phyloP scores from a whole-genome alignment of 2,888 invertebrate genomes.

The Synanthedon tipuliformis region DNA sequence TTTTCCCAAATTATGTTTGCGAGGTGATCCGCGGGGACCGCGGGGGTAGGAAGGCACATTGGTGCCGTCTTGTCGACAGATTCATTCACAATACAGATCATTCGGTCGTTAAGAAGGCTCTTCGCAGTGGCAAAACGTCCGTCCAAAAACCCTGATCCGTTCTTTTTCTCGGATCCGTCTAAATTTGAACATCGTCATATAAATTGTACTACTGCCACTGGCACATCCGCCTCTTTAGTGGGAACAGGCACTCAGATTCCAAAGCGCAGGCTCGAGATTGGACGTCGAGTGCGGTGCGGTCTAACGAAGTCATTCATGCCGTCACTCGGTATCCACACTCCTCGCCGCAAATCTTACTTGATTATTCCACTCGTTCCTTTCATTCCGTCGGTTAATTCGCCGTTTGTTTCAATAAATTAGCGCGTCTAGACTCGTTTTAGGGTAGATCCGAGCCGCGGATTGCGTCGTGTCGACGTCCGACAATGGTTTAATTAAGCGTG shows the following conservation, averaged over 20 bases:
- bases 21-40: neutral
- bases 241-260: no score
- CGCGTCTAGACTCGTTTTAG: neutral
- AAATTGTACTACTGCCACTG: neutral
- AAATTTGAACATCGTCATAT: neutral
- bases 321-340: no score
- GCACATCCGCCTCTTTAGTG: neutral
- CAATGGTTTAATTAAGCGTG: slow-evolving; percentile 40
- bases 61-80: neutral
- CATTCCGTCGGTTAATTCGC: neutral
- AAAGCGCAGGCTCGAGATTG: no score
- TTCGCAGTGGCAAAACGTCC: neutral
- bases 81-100: neutral
- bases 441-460: neutral
- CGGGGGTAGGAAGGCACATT: neutral
- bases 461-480: slow-evolving; percentile 2
- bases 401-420: neutral
- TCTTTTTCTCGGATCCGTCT: neutral
- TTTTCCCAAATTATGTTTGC: neutral
- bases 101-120: neutral
- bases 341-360: neutral
- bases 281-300: no score
- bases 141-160: neutral
- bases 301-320: no score
- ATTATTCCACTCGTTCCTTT: neutral